Evolutionary conservation across 2,113 vertebrate genomes (phyloP).

Genomic region (Prionailurus viverrinus): DNA sequence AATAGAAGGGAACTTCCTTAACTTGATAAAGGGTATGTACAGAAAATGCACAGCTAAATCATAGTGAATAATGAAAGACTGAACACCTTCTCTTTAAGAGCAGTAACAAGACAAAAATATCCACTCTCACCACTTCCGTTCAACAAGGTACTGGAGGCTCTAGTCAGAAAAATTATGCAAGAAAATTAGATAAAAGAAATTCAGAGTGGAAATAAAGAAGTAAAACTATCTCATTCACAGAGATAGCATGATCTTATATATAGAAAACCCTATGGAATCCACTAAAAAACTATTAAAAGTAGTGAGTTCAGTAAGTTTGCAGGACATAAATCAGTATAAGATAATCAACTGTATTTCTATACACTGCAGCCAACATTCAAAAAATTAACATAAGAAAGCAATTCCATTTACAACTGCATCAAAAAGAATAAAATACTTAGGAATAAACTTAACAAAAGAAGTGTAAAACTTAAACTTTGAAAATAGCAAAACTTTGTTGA

Average conservation of each 20-base stretch:
- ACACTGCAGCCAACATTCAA: background rate
- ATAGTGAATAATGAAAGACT: background rate
- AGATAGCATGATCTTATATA: background rate
- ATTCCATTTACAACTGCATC: background rate
- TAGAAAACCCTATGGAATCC: background rate
- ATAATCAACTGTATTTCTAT: background rate
- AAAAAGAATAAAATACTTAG: conserved; percentile 44
- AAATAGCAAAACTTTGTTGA: conserved; percentile 34
- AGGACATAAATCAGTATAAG: conserved; percentile 46
- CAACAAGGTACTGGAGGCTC: conserved; percentile 9
- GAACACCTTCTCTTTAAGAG: background rate
- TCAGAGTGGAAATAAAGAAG: background rate
- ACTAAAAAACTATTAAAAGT: background rate
- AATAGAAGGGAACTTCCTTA: background rate
- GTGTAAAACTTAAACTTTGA: conserved; percentile 24
- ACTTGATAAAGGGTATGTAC: background rate
- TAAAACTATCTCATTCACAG: background rate
- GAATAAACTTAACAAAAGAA: conserved; percentile 22
- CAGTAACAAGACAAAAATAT: background rate
- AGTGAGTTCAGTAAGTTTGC: conserved; percentile 23
- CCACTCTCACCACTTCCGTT: background rate
- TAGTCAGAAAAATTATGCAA: conserved; percentile 8
- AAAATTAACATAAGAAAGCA: conserved; percentile 42
- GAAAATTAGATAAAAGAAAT: background rate
- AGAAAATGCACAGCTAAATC: background rate